Conservation (phyloP, 2,797 vertebrate genomes). For the Hydrocynus forskahlii region DNA sequence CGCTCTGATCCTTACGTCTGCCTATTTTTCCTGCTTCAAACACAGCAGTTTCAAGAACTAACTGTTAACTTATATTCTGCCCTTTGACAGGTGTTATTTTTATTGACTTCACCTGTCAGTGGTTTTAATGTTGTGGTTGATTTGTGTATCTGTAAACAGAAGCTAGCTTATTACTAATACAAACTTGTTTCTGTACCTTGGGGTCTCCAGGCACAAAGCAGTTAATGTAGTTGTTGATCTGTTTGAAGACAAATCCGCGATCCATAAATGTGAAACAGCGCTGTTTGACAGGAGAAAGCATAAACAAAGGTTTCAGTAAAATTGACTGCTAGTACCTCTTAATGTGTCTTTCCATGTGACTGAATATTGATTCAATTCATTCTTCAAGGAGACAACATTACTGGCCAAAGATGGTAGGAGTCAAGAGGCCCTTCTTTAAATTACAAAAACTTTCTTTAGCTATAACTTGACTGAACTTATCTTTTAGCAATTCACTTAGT, state of each 20-base stretch:
- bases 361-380: not conserved
- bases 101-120: no score
- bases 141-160: not conserved
- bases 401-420: not conserved
- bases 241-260: slow-evolving; percentile 95
- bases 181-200: slow-evolving; percentile 78
- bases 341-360: not conserved
- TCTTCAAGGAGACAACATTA: not conserved
- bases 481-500: no score
- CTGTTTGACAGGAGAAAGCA: slow-evolving; percentile 67
- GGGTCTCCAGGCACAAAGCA: slow-evolving; percentile 94
- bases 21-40: no score
- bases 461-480: no score
- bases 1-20: no score
- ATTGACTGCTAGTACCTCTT: not conserved
- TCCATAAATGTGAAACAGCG: slow-evolving; percentile 98
- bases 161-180: not conserved
- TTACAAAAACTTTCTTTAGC: not conserved
- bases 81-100: not conserved
- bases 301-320: not conserved
- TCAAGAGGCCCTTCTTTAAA: not conserved
- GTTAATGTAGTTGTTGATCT: slow-evolving; percentile 98
- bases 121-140: no score
- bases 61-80: no score
- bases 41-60: no score